Evolutionary conservation across 2,113 vertebrate species (phyloP), one percentile per base, ranked within the genome.

Genomic region (Polypterus senegalus): DNA sequence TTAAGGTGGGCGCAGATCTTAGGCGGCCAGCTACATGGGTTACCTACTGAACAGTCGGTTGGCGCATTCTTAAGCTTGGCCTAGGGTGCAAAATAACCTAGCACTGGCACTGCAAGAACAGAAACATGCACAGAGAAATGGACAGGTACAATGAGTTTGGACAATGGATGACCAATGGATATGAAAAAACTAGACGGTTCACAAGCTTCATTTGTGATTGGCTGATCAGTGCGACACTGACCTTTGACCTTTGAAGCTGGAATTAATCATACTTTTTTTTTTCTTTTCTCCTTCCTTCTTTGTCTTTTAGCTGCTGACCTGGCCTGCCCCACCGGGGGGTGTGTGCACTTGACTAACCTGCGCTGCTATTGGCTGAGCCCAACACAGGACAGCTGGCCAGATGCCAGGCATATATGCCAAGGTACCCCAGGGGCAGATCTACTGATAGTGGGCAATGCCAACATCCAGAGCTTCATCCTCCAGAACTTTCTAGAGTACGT

Each of bases 321-420:
- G 44, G 49, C 58, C 48, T 88, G 86, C 61, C 84, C 84, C 3
- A 67, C 66, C 59, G 79, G 79, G 9, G 69, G 69, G 9, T 72
- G 5, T 65, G 67, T 88, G 64, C 70, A 81, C 58, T 58, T 66
- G 64, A 52, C 43, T 61, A 74, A 73, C 54, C 57, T 69, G 51
- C 71, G 62, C 60, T 89, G 87, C 62, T 88, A 78, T 66, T 88
- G 83, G 86, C 74, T 87, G 10, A 73, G 78, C 52, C 67, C 64
- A 8, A 46, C 43, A n/a, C 54, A 61, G 5, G 73, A 71, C 4
- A 65, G 77, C 0, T 83, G 80, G 81, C 58, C 61, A n/a, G 70
- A 77, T 48, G 83, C 78, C 0, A 73, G 1, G 51, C 59, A 8
- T 4, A 69, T 61, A 3, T 88, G 86, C 64, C 63, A 65, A 60